These are phyloP conservation scores for Ginglymostoma cirratum DNA, from an alignment of 2,113 vertebrate species.

Conservation along the genomic window DNA sequence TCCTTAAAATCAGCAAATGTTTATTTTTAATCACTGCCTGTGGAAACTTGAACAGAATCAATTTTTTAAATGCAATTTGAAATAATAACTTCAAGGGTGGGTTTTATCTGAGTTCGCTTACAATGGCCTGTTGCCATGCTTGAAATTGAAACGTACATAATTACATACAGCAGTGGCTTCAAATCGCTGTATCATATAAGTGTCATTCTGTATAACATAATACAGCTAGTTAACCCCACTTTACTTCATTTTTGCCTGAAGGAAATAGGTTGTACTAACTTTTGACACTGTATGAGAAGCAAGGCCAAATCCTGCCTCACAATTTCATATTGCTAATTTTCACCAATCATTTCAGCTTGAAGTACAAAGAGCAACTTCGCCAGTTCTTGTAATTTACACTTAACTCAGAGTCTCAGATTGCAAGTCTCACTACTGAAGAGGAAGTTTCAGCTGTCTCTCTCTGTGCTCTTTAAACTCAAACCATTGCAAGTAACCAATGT, in stretches of 20 bases:
- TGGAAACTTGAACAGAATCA: slow-evolving; percentile 14
- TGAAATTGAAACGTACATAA: neutral
- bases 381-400: neutral
- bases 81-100: neutral
- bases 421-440: slow-evolving; percentile 10
- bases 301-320: neutral
- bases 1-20: neutral
- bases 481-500: neutral
- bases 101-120: neutral
- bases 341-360: neutral
- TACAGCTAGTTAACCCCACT: neutral
- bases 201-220: neutral
- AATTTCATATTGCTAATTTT: slow-evolving; percentile 14
- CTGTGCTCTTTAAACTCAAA: neutral
- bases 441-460: neutral
- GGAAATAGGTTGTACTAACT: neutral
- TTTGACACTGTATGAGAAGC: neutral
- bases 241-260: neutral
- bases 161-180: neutral
- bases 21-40: neutral
- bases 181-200: neutral
- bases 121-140: neutral
- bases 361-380: neutral
- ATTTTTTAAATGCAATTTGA: neutral
- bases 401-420: neutral